Evolutionary conservation across 2,797 vertebrate genomes (phyloP).

Genomic region (Rhadinocentrus ornatus): DNA sequence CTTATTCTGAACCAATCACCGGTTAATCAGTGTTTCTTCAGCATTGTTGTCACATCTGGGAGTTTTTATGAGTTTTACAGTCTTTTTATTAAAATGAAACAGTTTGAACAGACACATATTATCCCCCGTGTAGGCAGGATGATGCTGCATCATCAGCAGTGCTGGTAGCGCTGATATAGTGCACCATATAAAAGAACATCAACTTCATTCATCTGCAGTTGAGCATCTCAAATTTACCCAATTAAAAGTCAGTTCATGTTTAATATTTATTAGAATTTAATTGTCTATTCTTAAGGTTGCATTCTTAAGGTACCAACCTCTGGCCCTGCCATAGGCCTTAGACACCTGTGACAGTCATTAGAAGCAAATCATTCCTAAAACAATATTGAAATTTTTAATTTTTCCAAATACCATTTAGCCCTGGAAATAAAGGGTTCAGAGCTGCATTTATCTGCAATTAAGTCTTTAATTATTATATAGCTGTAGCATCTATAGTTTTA

Average conservation of each 20-base stretch:
- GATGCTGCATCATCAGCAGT: too few species aligned
- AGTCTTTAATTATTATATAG: background rate
- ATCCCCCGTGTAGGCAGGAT: background rate
- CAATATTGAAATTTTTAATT: background rate
- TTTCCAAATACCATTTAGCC: background rate
- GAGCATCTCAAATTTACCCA: too few species aligned
- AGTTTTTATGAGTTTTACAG: too few species aligned
- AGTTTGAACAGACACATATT: background rate
- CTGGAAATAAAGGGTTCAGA: background rate
- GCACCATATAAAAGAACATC: too few species aligned
- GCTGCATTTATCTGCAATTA: background rate
- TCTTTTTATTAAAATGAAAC: background rate
- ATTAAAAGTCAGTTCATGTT: too few species aligned
- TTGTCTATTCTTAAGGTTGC: background rate
- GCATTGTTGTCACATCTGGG: background rate
- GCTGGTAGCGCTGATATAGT: too few species aligned
- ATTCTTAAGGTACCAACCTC: too few species aligned
- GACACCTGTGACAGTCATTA: background rate
- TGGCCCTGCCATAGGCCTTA: too few species aligned
- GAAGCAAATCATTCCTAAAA: background rate
- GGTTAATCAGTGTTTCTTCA: background rate
- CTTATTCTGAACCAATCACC: background rate
- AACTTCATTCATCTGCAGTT: too few species aligned
- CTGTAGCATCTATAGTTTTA: background rate
- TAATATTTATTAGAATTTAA: too few species aligned